Base-by-base conservation (phyloP, 2,113 vertebrate species). In the Trichomycterus rosablanca region DNA sequence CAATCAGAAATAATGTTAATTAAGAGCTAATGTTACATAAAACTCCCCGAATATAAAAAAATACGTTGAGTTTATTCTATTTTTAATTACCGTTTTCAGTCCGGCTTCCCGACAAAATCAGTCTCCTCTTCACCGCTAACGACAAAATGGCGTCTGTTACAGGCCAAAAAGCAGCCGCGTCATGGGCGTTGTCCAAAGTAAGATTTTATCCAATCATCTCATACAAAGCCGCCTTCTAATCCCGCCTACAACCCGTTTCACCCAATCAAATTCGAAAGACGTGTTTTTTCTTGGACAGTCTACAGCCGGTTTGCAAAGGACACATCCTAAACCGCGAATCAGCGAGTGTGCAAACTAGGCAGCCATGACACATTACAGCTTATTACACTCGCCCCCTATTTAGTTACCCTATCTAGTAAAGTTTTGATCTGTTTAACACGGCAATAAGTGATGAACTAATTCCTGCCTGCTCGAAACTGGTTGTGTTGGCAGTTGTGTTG, bases 91-190 rank as follows among this genome's bases (percentile, higher is more conserved):
- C 80, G 79, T 81, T 74, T 30, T 15, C 18, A 46, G 37, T 35
- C 66, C 68, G 52, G 63, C 59, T 75, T 71, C 76, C 71, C 63
- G 43, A 24, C 54, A 46, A 68, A 73, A 70, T 77, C 63, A 62
- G 57, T 67, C 51, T 82, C 68, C 71, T n/a, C 66, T 37, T 62
- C 62, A 65, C 73, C 66, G 66, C 73, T 68, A 61, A 76, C 72
- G 73, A 78, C 66, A 81, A 83, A 84, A 83, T 82, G 83, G 81
- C 79, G 80, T 73, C 74, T 66, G 76, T 77, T 64, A 63, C 67
- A 52, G 63, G 58, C 49, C 65, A 59, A 44, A 67, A 67, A 44
- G 63, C 51, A 26, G 59, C 74, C 74, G 78, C 72, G 77, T 66
- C 74, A 73, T 67, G 35, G 32, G 59, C 59, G 52, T 52, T 66